Evolutionary conservation across 2,888 invertebrate genomes (phyloP).

Genomic region (Meteorus cinctellus): DNA sequence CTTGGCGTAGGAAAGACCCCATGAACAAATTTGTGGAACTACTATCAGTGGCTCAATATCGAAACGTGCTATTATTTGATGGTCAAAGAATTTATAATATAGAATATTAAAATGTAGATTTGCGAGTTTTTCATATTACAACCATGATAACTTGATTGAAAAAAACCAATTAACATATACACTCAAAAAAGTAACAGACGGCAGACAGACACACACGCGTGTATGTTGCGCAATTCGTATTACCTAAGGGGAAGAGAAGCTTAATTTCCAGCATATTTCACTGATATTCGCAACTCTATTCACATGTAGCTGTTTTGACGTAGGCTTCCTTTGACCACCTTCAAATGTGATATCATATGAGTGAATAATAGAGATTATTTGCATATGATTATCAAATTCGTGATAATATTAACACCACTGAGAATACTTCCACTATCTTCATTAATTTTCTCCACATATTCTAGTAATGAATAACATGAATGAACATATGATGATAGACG

Average conservation of each 20-base stretch:
- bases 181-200: not conserved
- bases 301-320: not conserved
- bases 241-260: not conserved
- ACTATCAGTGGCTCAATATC: not conserved
- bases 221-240: not conserved
- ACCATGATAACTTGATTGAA: not conserved
- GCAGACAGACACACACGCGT: not conserved
- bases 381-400: not conserved
- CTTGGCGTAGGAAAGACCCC: not conserved
- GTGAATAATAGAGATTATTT: not conserved
- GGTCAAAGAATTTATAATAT: not conserved
- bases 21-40: not conserved
- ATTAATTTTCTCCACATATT: not conserved
- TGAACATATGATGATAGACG: not conserved
- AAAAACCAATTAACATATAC: not conserved
- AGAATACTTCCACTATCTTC: not conserved
- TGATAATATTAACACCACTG: not conserved
- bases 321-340: not conserved
- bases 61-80: not conserved
- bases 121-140: not conserved
- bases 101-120: not conserved
- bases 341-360: not conserved
- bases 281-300: not conserved
- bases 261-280: not conserved
- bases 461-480: not conserved